Evolutionary conservation across 1,140 invertebrate species (phyloP).

Genomic region (Drosophila kohkoa): DNA sequence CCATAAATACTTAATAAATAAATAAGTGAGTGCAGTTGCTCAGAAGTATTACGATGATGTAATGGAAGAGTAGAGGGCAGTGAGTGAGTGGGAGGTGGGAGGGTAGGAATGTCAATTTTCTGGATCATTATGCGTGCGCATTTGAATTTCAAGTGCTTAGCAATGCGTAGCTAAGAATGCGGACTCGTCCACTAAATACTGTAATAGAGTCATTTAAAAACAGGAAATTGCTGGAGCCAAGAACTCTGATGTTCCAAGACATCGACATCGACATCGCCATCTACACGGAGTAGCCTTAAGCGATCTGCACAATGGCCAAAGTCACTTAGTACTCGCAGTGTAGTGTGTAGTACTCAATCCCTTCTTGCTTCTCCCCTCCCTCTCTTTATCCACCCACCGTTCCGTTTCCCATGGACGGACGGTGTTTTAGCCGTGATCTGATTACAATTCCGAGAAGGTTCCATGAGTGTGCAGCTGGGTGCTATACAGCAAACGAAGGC

Average conservation of each 20-base stretch:
- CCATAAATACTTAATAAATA: conserved; percentile 58
- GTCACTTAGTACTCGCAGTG: neutral
- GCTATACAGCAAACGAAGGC: conserved; percentile 1
- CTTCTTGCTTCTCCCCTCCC: neutral
- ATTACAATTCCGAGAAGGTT: conserved; percentile 59
- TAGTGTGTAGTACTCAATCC: neutral
- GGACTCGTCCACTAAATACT: too few relatives aligned
- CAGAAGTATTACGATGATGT: neutral
- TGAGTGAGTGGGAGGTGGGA: neutral
- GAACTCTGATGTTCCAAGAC: too few relatives aligned
- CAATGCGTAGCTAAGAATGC: conserved; percentile 1
- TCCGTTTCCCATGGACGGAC: neutral
- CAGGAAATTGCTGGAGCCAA: neutral
- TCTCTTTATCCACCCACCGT: too few relatives aligned
- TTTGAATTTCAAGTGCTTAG: conserved; percentile 32
- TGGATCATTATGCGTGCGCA: conserved; percentile 27
- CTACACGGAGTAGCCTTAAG: neutral
- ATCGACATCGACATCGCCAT: too few relatives aligned
- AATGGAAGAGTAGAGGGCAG: too few relatives aligned
- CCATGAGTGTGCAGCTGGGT: conserved; percentile 24
- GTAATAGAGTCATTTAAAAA: too few relatives aligned
- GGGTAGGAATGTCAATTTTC: neutral
- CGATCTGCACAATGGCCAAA: neutral
- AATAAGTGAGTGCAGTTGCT: conserved; percentile 27
- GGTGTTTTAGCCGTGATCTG: conserved; percentile 52